Evolutionary conservation across 2,888 invertebrate species (phyloP).

Genomic region (Archaeoteleia sp.): DNA sequence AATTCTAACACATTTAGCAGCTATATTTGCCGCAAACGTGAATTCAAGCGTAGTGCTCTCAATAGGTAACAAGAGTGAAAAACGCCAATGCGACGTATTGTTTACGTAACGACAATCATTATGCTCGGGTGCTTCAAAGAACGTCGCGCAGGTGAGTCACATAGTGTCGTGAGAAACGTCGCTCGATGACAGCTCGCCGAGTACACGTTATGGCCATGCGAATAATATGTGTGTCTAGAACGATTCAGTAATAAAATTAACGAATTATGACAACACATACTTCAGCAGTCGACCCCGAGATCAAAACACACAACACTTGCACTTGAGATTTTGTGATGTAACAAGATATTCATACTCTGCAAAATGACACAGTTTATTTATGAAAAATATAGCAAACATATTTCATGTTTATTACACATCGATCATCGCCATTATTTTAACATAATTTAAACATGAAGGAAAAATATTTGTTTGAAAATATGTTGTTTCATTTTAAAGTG

Average conservation of each 20-base stretch:
- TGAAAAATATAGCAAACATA: neutral
- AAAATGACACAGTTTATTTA: slow-evolving; percentile 20
- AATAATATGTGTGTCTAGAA: slow-evolving; percentile 11
- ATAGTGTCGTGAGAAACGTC: slow-evolving; percentile 39
- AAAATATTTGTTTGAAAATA: too few species aligned
- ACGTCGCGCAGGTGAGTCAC: slow-evolving; percentile 23
- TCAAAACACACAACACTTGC: neutral
- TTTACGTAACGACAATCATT: slow-evolving; percentile 3
- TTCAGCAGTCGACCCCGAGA: slow-evolving; percentile 25
- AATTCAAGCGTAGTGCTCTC: slow-evolving; percentile 28
- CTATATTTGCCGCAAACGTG: neutral
- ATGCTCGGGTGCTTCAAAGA: neutral
- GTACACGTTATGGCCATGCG: slow-evolving; percentile 12
- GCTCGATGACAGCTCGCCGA: slow-evolving; percentile 18
- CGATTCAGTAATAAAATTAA: slow-evolving; percentile 26
- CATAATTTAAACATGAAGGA: too few species aligned
- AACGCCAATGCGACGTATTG: slow-evolving; percentile 8
- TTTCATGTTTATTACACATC: too few species aligned
- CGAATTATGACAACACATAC: slow-evolving; percentile 33
- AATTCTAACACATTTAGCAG: too few species aligned
- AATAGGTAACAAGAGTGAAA: slow-evolving; percentile 32
- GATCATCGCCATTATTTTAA: too few species aligned
- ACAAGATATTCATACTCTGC: slow-evolving; percentile 25
- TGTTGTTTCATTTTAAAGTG: too few species aligned
- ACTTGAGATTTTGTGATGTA: slow-evolving; percentile 15